Evolutionary conservation across 2,113 vertebrate genomes (phyloP).

Genomic region (Neotoma lepida): DNA sequence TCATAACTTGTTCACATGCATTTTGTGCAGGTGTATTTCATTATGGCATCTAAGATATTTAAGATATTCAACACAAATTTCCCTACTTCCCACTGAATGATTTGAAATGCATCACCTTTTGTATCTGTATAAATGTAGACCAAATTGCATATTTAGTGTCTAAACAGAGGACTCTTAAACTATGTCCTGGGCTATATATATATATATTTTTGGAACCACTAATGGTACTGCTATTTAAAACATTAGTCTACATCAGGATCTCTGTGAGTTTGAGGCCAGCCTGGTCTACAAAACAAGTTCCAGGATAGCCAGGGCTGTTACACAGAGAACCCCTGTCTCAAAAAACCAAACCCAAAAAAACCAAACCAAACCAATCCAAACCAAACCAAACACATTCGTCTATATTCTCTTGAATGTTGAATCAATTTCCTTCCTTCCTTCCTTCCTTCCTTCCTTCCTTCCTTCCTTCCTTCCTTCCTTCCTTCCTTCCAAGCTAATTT

Average conservation of each 20-base stretch:
- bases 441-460: background rate
- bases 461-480: too few species aligned
- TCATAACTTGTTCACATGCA: background rate
- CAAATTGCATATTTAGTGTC: background rate
- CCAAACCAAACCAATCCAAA: background rate
- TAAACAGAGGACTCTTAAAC: conserved; percentile 15
- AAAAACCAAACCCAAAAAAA: too few species aligned
- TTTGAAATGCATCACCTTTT: background rate
- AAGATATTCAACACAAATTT: background rate
- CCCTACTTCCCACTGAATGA: background rate
- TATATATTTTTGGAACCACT: background rate
- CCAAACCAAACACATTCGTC: background rate
- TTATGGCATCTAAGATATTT: background rate
- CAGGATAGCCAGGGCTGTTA: too few species aligned
- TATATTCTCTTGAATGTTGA: background rate
- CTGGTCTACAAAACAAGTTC: too few species aligned
- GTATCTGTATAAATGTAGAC: background rate
- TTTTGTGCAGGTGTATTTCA: background rate
- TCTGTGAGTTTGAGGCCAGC: too few species aligned
- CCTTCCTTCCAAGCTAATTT: background rate
- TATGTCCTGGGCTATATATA: background rate
- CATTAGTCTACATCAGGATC: background rate
- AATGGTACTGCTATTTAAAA: conserved; percentile 22
- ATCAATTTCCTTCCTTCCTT: background rate
- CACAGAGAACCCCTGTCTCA: too few species aligned